These are phyloP conservation scores for Poeciliopsis prolifica DNA, from an alignment of 2,113 vertebrate genomes.

Conservation along the genomic window DNA sequence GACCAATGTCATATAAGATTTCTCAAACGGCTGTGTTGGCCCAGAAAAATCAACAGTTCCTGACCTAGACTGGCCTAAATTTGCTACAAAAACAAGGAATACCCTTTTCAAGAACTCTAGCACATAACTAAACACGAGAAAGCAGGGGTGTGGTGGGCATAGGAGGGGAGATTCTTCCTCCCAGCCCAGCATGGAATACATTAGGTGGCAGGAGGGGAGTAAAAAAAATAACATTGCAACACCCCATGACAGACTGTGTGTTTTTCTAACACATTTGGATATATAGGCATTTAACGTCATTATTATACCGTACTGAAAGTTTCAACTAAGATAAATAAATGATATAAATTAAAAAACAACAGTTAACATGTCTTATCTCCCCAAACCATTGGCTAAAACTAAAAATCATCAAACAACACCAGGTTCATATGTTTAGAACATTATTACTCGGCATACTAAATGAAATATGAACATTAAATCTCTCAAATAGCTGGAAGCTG, in stretches of 20 bases:
- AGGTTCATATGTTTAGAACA: no score
- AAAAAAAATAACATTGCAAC: slow-evolving; percentile 5
- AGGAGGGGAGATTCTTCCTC: background rate
- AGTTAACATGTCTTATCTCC: no score
- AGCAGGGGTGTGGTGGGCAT: background rate
- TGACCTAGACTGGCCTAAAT: slow-evolving; percentile 47
- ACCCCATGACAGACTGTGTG: background rate
- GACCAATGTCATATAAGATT: slow-evolving; percentile 53
- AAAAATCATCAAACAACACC: no score
- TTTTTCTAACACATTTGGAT: background rate
- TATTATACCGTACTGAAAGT: background rate
- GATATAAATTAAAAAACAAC: background rate
- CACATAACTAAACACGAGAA: slow-evolving; percentile 36
- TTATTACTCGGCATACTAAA: no score
- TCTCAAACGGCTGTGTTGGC: slow-evolving; percentile 37
- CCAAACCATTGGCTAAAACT: no score
- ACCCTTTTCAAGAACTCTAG: slow-evolving; percentile 47
- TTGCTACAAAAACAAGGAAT: slow-evolving; percentile 53
- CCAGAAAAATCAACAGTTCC: slow-evolving; percentile 42
- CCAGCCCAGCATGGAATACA: background rate
- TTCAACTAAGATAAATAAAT: background rate
- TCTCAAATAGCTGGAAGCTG: no score
- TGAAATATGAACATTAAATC: no score
- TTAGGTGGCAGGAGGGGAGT: slow-evolving; percentile 11
- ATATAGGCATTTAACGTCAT: background rate